phyloP scores from a whole-genome alignment of 2,888 invertebrate genomes.

The Priocnemis perturbator region DNA sequence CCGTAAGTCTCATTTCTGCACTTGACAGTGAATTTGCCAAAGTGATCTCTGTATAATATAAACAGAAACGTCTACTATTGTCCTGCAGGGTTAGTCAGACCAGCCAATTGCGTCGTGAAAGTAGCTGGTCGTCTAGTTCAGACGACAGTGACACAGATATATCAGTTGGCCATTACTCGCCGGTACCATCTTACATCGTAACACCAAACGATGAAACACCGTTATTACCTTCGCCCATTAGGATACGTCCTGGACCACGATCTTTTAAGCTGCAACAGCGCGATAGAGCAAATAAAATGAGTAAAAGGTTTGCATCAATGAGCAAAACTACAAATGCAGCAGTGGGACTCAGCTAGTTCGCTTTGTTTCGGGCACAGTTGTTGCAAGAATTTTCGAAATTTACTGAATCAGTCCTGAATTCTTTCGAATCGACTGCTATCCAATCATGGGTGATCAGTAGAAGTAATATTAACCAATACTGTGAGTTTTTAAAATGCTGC shows the following conservation, averaged over 20 bases:
- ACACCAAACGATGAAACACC: too few species aligned
- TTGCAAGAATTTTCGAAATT: too few species aligned
- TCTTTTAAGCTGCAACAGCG: slow-evolving; percentile 60
- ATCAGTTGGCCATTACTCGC: slow-evolving; percentile 64
- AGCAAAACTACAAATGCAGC: neutral
- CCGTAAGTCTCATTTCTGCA: neutral
- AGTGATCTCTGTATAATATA: neutral
- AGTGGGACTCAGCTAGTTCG: too few species aligned
- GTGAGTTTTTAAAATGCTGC: too few species aligned
- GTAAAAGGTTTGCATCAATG: slow-evolving; percentile 25
- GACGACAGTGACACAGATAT: slow-evolving; percentile 66
- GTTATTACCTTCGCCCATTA: slow-evolving; percentile 19
- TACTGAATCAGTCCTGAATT: too few species aligned
- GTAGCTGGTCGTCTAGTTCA: slow-evolving; percentile 20
- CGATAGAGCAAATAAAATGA: slow-evolving; percentile 4
- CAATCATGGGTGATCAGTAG: too few species aligned
- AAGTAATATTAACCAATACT: too few species aligned
- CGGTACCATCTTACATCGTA: slow-evolving; percentile 16
- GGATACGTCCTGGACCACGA: slow-evolving; percentile 63
- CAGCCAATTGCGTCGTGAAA: neutral
- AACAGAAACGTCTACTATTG: too few species aligned
- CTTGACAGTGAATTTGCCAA: neutral
- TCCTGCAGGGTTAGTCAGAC: too few species aligned
- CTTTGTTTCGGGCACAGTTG: too few species aligned
- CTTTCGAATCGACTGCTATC: too few species aligned